phyloP scores from a whole-genome alignment of 2,888 invertebrate species.

The Tromatobia lineatoria region DNA sequence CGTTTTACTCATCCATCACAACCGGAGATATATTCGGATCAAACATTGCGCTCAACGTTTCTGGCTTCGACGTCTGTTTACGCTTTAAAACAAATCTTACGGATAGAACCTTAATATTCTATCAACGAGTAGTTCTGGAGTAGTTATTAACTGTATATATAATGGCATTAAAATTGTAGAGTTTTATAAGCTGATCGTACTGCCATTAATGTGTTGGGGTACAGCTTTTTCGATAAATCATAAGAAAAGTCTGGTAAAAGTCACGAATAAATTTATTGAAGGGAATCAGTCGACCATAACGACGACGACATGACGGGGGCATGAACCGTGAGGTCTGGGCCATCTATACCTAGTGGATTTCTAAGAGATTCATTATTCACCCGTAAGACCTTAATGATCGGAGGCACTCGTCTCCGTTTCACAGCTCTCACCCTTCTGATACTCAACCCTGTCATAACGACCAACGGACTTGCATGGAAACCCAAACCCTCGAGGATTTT shows the following conservation, averaged over 20 bases:
- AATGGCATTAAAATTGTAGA: not conserved
- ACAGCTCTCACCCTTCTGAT: slow-evolving; percentile 22
- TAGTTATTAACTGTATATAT: not conserved
- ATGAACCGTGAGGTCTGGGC: slow-evolving; percentile 23
- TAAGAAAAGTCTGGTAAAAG: slow-evolving; percentile 45
- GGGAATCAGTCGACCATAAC: slow-evolving; percentile 28
- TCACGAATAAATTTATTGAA: slow-evolving; percentile 43
- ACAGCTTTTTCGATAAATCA: slow-evolving; percentile 43
- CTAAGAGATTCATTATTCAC: slow-evolving; percentile 61
- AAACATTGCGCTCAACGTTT: slow-evolving; percentile 5
- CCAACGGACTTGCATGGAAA: slow-evolving; percentile 44
- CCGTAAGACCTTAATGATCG: slow-evolving; percentile 62
- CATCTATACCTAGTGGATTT: slow-evolving; percentile 38
- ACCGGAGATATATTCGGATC: slow-evolving; percentile 25
- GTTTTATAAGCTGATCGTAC: not conserved
- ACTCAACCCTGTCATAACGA: slow-evolving; percentile 43
- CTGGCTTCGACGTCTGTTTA: not conserved
- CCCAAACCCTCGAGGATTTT: slow-evolving; percentile 35
- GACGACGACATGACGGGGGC: slow-evolving; percentile 26
- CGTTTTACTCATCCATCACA: slow-evolving; percentile 22
- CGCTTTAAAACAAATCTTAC: not conserved
- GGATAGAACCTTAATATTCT: too few relatives aligned
- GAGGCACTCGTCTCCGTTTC: slow-evolving; percentile 58
- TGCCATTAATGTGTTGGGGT: not conserved
- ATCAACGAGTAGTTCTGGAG: not conserved